Conservation (phyloP, 1,140 invertebrate genomes). For the Bicyclus anynana region DNA sequence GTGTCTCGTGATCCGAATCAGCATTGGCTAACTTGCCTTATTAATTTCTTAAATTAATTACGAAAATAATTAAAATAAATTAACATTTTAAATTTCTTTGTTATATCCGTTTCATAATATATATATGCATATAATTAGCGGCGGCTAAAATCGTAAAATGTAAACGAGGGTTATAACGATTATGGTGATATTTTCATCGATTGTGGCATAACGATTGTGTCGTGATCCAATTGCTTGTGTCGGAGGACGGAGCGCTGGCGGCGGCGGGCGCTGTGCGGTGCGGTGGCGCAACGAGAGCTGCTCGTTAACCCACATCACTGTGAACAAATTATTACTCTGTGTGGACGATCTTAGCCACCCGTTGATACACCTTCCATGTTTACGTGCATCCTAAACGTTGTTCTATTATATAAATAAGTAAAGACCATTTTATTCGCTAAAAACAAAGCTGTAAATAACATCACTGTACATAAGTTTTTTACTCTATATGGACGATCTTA, state of each 20-base stretch:
- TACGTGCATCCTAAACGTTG: no score
- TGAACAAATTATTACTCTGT: slow-evolving; percentile 30
- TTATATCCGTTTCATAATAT: not conserved
- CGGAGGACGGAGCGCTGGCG: slow-evolving; percentile 35
- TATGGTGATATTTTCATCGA: slow-evolving; percentile 23
- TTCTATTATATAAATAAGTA: no score
- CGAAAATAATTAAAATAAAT: slow-evolving; percentile 1
- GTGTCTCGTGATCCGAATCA: no score
- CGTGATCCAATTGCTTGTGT: slow-evolving; percentile 40
- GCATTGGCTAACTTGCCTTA: no score
- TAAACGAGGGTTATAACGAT: slow-evolving; percentile 17
- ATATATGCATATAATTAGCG: slow-evolving; percentile 1
- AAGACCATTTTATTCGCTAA: no score
- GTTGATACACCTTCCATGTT: not conserved
- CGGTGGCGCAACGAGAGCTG: slow-evolving; percentile 52
- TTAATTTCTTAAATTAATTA: no score
- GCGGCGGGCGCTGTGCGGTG: slow-evolving; percentile 53
- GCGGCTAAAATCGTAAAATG: slow-evolving; percentile 11
- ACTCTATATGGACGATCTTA: slow-evolving; percentile 1
- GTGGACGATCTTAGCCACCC: slow-evolving; percentile 3
- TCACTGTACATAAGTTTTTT: slow-evolving; percentile 37
- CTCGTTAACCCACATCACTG: slow-evolving; percentile 63
- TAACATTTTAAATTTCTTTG: slow-evolving; percentile 1
- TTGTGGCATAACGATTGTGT: slow-evolving; percentile 31
- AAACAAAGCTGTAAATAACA: no score